These are phyloP conservation scores for Bothrops jararaca DNA, from an alignment of 2,113 vertebrate species.

Conservation along the genomic window DNA sequence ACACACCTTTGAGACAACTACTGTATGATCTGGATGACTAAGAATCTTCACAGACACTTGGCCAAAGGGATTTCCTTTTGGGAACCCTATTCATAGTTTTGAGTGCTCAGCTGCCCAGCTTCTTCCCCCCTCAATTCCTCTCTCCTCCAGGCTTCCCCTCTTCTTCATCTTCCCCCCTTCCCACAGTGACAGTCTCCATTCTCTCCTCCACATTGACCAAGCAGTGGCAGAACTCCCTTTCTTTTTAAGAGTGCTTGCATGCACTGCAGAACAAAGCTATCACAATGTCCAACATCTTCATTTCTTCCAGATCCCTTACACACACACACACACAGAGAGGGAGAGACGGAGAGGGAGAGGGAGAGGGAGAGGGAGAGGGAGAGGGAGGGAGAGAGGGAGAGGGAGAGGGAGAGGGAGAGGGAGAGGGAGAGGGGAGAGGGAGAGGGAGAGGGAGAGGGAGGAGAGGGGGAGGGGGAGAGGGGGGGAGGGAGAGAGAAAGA, in stretches of 20 bases:
- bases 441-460: no score
- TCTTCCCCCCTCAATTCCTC: not conserved
- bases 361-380: no score
- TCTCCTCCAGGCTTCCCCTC: not conserved
- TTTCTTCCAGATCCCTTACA: not conserved
- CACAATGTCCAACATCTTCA: not conserved
- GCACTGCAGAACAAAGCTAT: not conserved
- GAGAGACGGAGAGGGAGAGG: no score
- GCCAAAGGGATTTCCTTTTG: not conserved
- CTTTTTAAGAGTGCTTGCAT: not conserved
- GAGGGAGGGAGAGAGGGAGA: no score
- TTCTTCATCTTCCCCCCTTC: not conserved
- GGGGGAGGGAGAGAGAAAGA: no score
- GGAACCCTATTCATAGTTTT: not conserved
- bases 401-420: no score
- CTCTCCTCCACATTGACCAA: not conserved
- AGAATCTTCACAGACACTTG: not conserved
- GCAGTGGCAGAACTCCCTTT: not conserved
- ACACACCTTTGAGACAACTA: not conserved
- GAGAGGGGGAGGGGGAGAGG: no score
- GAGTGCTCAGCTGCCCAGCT: not conserved
- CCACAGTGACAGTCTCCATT: not conserved
- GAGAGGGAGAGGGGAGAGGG: no score
- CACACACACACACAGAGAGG: no score
- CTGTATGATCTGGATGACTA: not conserved